These are phyloP conservation scores for Sphenopsis melanotis DNA, from an alignment of 2,797 vertebrate species.

Conservation along the genomic window DNA sequence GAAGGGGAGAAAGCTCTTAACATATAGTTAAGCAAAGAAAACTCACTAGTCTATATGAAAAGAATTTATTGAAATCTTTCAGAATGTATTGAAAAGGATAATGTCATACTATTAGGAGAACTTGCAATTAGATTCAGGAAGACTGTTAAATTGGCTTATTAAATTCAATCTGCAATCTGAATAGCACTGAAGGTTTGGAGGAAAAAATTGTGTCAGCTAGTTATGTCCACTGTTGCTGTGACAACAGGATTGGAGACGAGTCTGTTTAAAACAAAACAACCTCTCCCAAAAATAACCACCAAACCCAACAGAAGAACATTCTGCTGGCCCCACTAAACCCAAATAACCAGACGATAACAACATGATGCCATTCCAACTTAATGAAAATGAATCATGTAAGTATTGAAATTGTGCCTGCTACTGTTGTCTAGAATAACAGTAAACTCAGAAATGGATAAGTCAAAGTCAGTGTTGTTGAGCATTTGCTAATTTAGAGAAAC, in stretches of 20 bases:
- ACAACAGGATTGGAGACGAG: slow-evolving; percentile 54
- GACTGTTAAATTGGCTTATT: slow-evolving; percentile 51
- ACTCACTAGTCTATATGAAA: background rate
- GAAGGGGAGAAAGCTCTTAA: background rate
- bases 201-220: slow-evolving; percentile 21
- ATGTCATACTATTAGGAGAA: slow-evolving; percentile 5
- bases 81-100: background rate
- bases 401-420: background rate
- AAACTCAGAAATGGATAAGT: background rate
- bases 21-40: background rate
- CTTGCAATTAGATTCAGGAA: slow-evolving; percentile 21
- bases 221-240: slow-evolving; percentile 62
- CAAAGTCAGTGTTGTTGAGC: background rate
- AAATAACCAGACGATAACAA: background rate
- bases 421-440: background rate
- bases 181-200: background rate
- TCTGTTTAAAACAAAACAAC: slow-evolving; percentile 26
- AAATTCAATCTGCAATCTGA: slow-evolving; percentile 54
- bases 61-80: background rate
- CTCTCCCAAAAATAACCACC: background rate
- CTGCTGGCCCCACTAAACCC: background rate
- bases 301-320: background rate
- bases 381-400: background rate
- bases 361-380: background rate
- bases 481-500: background rate